phyloP scores from a whole-genome alignment of 2,888 invertebrate genomes.

The Camptogramma bilineatum region DNA sequence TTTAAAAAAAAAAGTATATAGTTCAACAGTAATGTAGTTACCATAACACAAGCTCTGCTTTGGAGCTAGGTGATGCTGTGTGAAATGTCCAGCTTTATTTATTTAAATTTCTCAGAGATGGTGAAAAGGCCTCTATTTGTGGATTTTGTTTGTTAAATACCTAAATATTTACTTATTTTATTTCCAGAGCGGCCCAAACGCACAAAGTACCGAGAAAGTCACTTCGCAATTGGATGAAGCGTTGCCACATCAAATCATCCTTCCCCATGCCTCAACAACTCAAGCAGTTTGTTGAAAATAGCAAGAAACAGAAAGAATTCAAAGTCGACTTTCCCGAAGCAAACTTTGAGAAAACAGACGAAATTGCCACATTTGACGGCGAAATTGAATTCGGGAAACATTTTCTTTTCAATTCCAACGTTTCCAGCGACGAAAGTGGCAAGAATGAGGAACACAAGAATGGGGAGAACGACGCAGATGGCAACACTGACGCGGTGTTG shows the following conservation, averaged over 20 bases:
- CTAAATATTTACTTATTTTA: background rate
- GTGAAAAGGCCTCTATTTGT: too few species aligned
- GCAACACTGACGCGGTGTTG: slow-evolving; percentile 55
- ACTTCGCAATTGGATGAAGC: slow-evolving; percentile 87
- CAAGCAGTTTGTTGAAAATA: slow-evolving; percentile 84
- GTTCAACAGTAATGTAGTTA: too few species aligned
- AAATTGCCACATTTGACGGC: slow-evolving; percentile 54
- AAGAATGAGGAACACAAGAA: slow-evolving; percentile 50
- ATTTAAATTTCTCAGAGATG: too few species aligned
- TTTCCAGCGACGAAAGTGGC: slow-evolving; percentile 68
- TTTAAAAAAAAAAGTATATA: too few species aligned
- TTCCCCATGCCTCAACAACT: slow-evolving; percentile 86
- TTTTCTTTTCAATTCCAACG: slow-evolving; percentile 62
- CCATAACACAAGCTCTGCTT: too few species aligned
- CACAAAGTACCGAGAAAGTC: slow-evolving; percentile 86
- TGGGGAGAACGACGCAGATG: slow-evolving; percentile 52
- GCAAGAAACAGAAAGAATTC: slow-evolving; percentile 78
- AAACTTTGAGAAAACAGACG: slow-evolving; percentile 57
- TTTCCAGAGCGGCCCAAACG: slow-evolving; percentile 84
- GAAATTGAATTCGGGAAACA: slow-evolving; percentile 78
- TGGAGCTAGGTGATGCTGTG: too few species aligned
- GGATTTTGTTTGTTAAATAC: too few species aligned
- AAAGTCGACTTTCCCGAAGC: slow-evolving; percentile 54
- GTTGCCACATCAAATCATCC: slow-evolving; percentile 86
- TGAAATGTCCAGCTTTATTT: too few species aligned